Evolutionary conservation across 2,888 invertebrate genomes (phyloP), one percentile per base, ranked within the genome.

Genomic region (Drosophila meridionalis): DNA sequence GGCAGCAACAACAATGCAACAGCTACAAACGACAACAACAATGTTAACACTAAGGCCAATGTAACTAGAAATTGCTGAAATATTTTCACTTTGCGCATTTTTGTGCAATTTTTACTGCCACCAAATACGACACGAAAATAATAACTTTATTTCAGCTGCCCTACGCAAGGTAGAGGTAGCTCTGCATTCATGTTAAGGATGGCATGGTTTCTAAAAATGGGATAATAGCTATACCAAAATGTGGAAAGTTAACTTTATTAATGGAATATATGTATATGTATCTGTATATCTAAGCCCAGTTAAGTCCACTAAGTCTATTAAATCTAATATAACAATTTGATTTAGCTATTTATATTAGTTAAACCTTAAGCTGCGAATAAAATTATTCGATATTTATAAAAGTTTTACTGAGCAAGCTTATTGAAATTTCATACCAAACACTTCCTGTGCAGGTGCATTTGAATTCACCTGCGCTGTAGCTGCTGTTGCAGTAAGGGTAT

Each of bases 41-140:
- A 59, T 47, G 45, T 43, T 59, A 36, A 38, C 48, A 38, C 60
- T 60, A 60, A 69, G 69, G 69, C 78, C 66, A 77, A 69, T 67
- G 75, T 65, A 65, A 64, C 78, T 65, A 63, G 57, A 71, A 78
- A 78, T 72, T 69, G 65, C 62, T 87, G 56, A 82, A 89, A 83
- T 78, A 87, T 85, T 89, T 85, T 85, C 87, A 87, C 87, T 85
- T 73, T 77, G 81, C 60, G 60, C 60, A 61, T 66, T 76, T 76
- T 52, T 72, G 55, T 73, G 69, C 63, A 64, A 69, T 64, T 80
- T 65, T 76, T 76, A 48, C 69, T 69, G 66, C 55, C 69, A 66
- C 59, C 70, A 50, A 69, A 65, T 73, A 38, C 57, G 64, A 50
- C 76, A 61, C 66, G 52, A 42, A 69, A 78, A 76, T 89, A 87